Evolutionary conservation across 2,113 vertebrate genomes (phyloP), one percentile per base, ranked within the genome.

Genomic region (Pardalotus punctatus): DNA sequence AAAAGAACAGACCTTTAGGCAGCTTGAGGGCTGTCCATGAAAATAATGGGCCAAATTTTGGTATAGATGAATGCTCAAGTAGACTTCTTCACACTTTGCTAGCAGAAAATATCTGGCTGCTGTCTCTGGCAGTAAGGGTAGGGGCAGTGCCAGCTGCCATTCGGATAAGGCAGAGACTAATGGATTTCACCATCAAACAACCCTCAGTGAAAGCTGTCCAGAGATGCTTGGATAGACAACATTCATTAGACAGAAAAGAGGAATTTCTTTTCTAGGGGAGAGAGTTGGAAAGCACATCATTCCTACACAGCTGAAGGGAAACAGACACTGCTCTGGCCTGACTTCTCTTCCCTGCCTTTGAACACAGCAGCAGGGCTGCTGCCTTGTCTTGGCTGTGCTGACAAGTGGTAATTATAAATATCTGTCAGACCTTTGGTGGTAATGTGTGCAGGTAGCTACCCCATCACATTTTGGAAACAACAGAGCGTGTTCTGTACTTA

Each of bases 91-190:
- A 28, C 33, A 60, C 53, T 79, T 81, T 53, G 73, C 86, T 83
- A 95, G 57, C 28, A 76, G 48, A 69, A 89, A 83, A 66, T 43
- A 80, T 54, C 86, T 96, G 94, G 88, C 96, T 95, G 72, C 72
- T 86, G 38, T 67, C 24, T 89, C 65, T 96, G 83, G 86, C 91
- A 91, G 69, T 22, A 42, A 62, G 33, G 19, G 69, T 31, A 81
- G 17, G 80, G 64, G 71, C 47, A 81, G 51, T 88, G 83, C 93
- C 77, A 93, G 69, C 91, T 95, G 81, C 86, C 23, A 2, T 43
- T 81, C 3, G 16, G 91, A 84, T 79, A 65, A 91, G 89, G 56
- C 91, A 96, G 76, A 81, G 86, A 96, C 86, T 86, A 90, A 88
- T 88, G 76, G 82, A 92, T 83, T 90, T 94, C 64, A 88, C 76